Percentiles rank a stretch among this genome's conserved stretches.
Conservation (phyloP, 2,797 vertebrate species). For the Enteromius afrohamiltoni region DNA sequence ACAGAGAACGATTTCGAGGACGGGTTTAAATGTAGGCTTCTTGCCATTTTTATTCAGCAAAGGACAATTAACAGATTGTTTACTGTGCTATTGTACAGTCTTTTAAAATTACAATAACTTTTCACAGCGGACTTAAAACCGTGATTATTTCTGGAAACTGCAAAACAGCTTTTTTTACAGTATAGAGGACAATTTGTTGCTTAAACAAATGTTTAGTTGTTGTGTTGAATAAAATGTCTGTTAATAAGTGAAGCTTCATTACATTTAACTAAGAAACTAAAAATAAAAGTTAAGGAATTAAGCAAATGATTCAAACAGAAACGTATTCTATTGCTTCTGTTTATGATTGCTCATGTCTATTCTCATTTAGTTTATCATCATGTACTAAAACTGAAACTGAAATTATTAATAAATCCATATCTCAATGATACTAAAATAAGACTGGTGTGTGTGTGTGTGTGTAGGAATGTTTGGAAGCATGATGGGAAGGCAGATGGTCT, state of each 20-base stretch:
- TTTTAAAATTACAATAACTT: no score
- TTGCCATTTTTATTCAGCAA: no score
- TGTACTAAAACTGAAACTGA: background rate
- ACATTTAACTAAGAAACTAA: background rate
- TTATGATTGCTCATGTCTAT: background rate
- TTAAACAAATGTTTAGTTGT: no score
- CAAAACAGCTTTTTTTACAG: no score
- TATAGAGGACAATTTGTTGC: background rate
- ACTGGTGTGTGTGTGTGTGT: background rate
- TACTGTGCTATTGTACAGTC: no score
- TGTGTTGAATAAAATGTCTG: background rate
- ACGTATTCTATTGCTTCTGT: background rate
- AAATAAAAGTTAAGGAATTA: no score
- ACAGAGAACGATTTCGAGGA: no score
- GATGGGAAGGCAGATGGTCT: slow-evolving; percentile 21
- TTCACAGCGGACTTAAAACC: no score
- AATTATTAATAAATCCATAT: background rate
- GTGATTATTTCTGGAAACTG: no score
- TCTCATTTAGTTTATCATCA: background rate
- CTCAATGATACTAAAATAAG: background rate
- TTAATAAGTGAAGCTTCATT: background rate
- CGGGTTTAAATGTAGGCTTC: no score
- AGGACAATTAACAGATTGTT: no score
- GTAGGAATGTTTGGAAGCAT: slow-evolving; percentile 1
- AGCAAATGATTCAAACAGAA: background rate